Evolutionary conservation across 2,797 vertebrate species (phyloP).

Genomic region (Phataginus tricuspis): DNA sequence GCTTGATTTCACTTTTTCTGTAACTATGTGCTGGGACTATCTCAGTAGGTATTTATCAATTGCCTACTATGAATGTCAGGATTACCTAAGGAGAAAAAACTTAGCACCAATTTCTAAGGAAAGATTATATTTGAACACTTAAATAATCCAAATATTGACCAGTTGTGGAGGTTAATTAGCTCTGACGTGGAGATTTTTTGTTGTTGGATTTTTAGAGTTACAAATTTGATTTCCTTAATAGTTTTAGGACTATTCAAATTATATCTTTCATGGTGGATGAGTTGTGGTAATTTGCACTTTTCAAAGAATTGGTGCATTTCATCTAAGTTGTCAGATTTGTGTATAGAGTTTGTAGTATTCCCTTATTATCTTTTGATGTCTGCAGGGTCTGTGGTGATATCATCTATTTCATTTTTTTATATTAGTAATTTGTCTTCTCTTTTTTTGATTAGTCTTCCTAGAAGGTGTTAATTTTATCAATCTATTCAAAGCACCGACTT

Average conservation of each 20-base stretch:
- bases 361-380: background rate
- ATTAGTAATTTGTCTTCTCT: background rate
- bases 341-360: background rate
- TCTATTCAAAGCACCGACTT: background rate
- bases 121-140: background rate
- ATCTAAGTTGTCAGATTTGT: background rate
- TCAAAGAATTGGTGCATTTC: background rate
- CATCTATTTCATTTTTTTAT: background rate
- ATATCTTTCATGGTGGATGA: background rate
- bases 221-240: background rate
- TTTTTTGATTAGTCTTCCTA: background rate
- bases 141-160: background rate
- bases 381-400: background rate
- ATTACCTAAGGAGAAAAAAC: background rate
- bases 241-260: background rate
- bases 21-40: background rate
- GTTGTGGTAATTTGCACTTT: background rate
- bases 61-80: background rate
- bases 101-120: background rate
- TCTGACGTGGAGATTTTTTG: background rate
- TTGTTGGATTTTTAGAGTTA: background rate
- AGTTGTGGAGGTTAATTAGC: background rate
- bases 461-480: background rate
- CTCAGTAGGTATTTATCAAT: background rate
- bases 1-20: background rate